A percentile compares a stretch with the other conserved stretches of the same genome.
phyloP scores from a whole-genome alignment of 2,113 vertebrate species.

The Danionella cerebrum region DNA sequence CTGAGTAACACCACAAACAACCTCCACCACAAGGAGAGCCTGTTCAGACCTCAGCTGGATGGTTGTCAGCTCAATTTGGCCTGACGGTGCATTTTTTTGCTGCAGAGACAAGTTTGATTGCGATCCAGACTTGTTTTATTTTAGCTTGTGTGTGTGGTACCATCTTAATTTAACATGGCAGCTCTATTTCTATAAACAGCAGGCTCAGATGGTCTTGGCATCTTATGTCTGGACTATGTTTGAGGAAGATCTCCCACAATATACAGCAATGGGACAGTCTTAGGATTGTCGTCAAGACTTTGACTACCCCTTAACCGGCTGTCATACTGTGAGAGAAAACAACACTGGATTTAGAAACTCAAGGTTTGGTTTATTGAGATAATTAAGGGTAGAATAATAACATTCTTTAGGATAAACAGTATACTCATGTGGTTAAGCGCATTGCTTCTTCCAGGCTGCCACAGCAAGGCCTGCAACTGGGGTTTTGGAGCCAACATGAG shows the following conservation, averaged over 20 bases:
- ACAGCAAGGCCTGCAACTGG: too few relatives aligned
- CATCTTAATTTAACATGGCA: constrained; percentile 23
- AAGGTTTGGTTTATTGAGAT: too few relatives aligned
- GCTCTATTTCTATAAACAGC: constrained; percentile 22
- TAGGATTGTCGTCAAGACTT: too few relatives aligned
- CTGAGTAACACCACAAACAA: neutral
- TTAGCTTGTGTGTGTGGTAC: constrained; percentile 10
- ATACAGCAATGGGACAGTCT: too few relatives aligned
- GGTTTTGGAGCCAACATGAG: too few relatives aligned
- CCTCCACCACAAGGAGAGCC: neutral
- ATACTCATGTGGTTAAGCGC: too few relatives aligned
- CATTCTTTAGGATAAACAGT: too few relatives aligned
- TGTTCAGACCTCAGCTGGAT: constrained; percentile 4
- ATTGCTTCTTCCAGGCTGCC: too few relatives aligned
- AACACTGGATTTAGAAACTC: too few relatives aligned
- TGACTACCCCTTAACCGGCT: too few relatives aligned
- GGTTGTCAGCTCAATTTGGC: constrained; percentile 1
- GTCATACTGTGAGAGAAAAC: too few relatives aligned
- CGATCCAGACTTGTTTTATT: constrained; percentile 21
- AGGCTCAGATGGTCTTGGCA: constrained; percentile 26
- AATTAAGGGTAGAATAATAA: too few relatives aligned
- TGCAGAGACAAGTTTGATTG: neutral
- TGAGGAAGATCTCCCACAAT: constrained; percentile 28
- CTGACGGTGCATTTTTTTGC: constrained; percentile 13
- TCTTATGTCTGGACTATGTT: constrained; percentile 1